A percentile compares a stretch with the other conserved stretches of the same genome.
These are phyloP conservation scores for Noctua pronuba DNA, from an alignment of 2,888 invertebrate species.

Conservation along the genomic window DNA sequence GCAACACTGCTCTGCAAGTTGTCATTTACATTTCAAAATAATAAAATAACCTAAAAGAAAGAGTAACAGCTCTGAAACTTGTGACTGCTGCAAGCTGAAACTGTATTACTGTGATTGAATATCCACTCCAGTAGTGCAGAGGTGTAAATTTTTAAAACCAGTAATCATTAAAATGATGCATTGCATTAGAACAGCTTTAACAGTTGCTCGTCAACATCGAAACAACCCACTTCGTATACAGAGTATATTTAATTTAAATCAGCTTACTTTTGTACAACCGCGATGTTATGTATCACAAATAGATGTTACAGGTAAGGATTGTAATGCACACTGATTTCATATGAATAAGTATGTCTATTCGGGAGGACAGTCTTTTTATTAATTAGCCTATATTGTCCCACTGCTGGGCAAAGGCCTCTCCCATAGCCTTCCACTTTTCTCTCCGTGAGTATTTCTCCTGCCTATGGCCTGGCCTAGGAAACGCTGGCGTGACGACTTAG, in stretches of 20 bases:
- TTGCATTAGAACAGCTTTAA: slow-evolving; percentile 71
- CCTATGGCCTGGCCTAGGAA: too few species aligned
- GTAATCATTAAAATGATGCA: slow-evolving; percentile 68
- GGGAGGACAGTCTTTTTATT: background rate
- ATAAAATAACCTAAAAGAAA: slow-evolving; percentile 6
- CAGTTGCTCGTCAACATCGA: slow-evolving; percentile 62
- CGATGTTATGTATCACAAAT: slow-evolving; percentile 60
- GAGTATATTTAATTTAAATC: slow-evolving; percentile 50
- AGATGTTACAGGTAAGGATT: slow-evolving; percentile 54
- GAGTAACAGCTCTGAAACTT: background rate
- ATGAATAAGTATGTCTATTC: background rate
- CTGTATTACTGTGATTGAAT: background rate
- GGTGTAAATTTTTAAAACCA: background rate
- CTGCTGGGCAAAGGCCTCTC: too few species aligned
- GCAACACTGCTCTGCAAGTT: background rate
- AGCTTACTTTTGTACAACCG: slow-evolving; percentile 40
- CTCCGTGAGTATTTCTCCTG: too few species aligned
- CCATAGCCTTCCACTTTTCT: too few species aligned
- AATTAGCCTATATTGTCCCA: too few species aligned
- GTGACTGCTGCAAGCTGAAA: background rate
- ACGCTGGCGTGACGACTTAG: too few species aligned
- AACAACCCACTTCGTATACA: slow-evolving; percentile 54
- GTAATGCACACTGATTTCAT: background rate
- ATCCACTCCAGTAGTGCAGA: background rate
- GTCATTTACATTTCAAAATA: slow-evolving; percentile 35